Evolutionary conservation across 2,113 vertebrate species (phyloP), one percentile per base, ranked within the genome.

Genomic region (Phylloscopus trochilus): DNA sequence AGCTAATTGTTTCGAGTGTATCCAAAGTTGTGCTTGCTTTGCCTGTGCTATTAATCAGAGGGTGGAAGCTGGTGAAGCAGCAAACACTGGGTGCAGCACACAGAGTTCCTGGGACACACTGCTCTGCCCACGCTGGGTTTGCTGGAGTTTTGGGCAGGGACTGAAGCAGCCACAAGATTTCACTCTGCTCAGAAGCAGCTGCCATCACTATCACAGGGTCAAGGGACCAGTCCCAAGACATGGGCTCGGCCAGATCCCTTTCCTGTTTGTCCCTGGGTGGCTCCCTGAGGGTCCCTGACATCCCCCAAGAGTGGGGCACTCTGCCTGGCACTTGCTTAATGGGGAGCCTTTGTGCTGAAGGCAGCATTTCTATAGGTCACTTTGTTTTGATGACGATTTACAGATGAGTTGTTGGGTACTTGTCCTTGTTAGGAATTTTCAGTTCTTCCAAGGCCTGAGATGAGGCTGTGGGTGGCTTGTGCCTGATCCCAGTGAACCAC

Each of bases 1-100:
- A 92, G 63, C 81, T 83, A 88, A 92, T 94, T 91, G 35, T 94
- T 89, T 58, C 4, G 8, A 90, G 55, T 46, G 31, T 55, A 62
- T 39, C 78, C 87, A 43, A 76, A 94, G 58, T 20, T 46, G 51
- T 82, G 53, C 91, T 85, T 76, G 63, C 77, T 73, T 73, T 92
- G 77, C 47, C 67, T 69, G 35, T 30, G 37, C 55, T 49, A 9
- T 85, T 64, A 73, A 53, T 53, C 74, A 83, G 68, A 77, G 59
- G 20, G 49, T 59, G 73, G 63, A 67, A 74, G 24, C 15, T 13
- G 43, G 75, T 31, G 43, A 31, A 44, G 72, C 49, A 55, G 75
- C 62, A 83, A 51, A 7, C 33, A 3, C 27, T 3, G 35, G 19
- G 41, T 37, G 37, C 21, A 75, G 64, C 3, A 6, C 9, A 5